These are phyloP conservation scores for Loripinus fragilis DNA, from an alignment of 2,888 invertebrate genomes.

Conservation along the genomic window DNA sequence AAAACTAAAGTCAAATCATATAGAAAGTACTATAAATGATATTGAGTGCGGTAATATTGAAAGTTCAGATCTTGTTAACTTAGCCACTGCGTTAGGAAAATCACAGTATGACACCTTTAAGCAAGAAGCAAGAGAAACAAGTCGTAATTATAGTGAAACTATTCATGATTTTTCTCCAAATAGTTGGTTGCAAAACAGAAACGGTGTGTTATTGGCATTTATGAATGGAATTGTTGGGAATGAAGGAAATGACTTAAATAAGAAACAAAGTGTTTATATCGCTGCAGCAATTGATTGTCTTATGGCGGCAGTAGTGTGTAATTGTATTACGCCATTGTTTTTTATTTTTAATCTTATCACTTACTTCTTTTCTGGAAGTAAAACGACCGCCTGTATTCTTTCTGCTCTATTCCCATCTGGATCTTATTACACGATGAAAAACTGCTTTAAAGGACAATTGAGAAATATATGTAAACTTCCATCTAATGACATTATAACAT, in stretches of 20 bases:
- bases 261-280: no score
- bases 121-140: background rate
- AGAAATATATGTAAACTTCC: background rate
- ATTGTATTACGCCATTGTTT: background rate
- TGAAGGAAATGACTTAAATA: no score
- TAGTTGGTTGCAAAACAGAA: no score
- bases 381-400: no score
- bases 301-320: no score
- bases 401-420: background rate
- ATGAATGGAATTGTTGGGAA: no score
- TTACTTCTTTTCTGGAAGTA: no score
- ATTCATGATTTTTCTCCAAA: no score
- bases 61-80: background rate
- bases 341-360: background rate
- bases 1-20: background rate
- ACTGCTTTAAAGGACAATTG: slow-evolving; percentile 3
- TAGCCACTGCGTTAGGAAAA: background rate
- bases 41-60: background rate
- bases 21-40: background rate
- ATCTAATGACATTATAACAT: background rate
- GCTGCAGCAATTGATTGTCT: no score
- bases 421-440: background rate
- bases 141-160: background rate
- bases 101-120: background rate
- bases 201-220: no score